phyloP scores from a whole-genome alignment of 2,888 invertebrate genomes.

The Nomada hirtipes region DNA sequence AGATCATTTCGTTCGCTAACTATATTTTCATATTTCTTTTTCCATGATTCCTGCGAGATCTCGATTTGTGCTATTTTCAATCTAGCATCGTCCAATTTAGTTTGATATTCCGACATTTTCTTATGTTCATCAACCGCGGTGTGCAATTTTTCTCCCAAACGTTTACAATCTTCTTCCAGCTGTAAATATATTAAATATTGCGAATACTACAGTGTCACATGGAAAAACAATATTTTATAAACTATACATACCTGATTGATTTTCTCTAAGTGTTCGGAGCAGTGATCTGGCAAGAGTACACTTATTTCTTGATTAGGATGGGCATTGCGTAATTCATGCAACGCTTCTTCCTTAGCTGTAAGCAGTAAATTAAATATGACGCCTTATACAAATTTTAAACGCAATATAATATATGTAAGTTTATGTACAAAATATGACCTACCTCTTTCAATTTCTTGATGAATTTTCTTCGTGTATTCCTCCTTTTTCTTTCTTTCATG shows the following conservation, averaged over 20 bases:
- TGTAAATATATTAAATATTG: constrained; percentile 47
- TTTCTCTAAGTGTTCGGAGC: constrained; percentile 80
- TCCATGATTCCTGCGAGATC: constrained; percentile 78
- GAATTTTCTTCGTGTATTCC: constrained; percentile 77
- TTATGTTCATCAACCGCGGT: constrained; percentile 76
- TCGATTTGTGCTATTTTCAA: constrained; percentile 80
- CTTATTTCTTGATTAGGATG: constrained; percentile 79
- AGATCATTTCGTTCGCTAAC: constrained; percentile 72
- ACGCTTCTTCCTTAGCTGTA: constrained; percentile 80
- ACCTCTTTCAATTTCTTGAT: constrained; percentile 80
- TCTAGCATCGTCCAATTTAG: constrained; percentile 75
- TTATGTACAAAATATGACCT: constrained; percentile 22
- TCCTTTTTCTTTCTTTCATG: constrained; percentile 76
- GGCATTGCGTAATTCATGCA: constrained; percentile 78
- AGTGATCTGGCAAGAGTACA: constrained; percentile 77
- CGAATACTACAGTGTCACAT: background rate
- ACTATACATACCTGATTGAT: constrained; percentile 75
- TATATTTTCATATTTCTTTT: constrained; percentile 75
- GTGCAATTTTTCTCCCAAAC: constrained; percentile 78
- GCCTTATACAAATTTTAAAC: background rate
- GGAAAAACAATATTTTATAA: background rate
- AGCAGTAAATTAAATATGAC: constrained; percentile 14
- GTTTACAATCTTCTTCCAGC: constrained; percentile 79
- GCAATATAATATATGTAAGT: background rate
- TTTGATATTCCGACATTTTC: constrained; percentile 75